Conservation (phyloP, 1,140 invertebrate species). For the Bombus waltoni region DNA sequence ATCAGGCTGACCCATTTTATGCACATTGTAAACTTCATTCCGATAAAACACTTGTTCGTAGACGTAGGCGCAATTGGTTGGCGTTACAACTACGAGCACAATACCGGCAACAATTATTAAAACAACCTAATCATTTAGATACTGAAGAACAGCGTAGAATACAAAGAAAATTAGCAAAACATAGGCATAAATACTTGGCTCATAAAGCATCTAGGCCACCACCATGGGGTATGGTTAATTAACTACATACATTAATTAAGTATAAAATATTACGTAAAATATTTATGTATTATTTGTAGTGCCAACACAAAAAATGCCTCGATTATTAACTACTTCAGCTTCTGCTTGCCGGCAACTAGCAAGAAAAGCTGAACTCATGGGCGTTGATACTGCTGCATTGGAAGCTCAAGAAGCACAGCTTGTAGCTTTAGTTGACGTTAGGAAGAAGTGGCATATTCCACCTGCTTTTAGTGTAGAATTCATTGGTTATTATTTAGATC, state of each 20-base stretch:
- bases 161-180: constrained; percentile 90
- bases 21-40: constrained; percentile 97
- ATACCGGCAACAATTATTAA: constrained; percentile 85
- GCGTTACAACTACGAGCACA: constrained; percentile 92
- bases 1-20: constrained; percentile 98
- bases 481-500: constrained; percentile 96
- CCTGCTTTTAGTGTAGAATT: constrained; percentile 97
- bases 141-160: constrained; percentile 89
- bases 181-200: constrained; percentile 88
- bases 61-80: constrained; percentile 93
- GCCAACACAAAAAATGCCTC: constrained; percentile 96
- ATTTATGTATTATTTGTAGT: constrained; percentile 83
- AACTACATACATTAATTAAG: constrained; percentile 26
- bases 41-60: constrained; percentile 90
- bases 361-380: constrained; percentile 95
- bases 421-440: constrained; percentile 90
- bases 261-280: constrained; percentile 9
- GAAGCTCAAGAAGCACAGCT: constrained; percentile 92
- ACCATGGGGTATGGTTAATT: constrained; percentile 89
- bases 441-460: constrained; percentile 96
- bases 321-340: constrained; percentile 94
- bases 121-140: constrained; percentile 83
- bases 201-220: constrained; percentile 89
- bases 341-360: constrained; percentile 92
- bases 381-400: constrained; percentile 89